Percentiles rank a stretch among this genome's conserved stretches.
Evolutionary conservation across 2,113 vertebrate genomes (phyloP).

Genomic region (Cephalophus harveyi): DNA sequence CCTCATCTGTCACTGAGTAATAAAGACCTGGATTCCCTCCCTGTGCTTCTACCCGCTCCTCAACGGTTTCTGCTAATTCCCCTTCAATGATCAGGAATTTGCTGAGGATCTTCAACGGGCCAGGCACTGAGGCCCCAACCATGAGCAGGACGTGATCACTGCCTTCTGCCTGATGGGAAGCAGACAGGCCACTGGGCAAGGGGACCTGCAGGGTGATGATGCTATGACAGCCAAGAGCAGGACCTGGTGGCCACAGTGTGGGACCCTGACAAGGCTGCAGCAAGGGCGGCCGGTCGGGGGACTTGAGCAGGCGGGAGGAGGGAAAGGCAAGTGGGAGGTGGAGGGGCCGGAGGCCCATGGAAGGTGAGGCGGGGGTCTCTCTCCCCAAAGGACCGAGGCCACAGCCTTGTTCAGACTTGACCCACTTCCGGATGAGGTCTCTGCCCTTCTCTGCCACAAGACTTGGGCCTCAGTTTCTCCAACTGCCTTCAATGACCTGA

Average conservation of each 20-base stretch:
- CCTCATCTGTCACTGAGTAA: not conserved
- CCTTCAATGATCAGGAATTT: not conserved
- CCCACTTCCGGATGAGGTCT: not conserved
- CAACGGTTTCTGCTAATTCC: not conserved
- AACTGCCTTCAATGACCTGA: too few relatives aligned
- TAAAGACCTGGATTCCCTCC: not conserved
- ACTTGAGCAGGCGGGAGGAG: not conserved
- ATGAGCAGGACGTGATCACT: not conserved
- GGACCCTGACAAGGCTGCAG: not conserved
- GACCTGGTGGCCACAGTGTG: not conserved
- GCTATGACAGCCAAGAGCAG: not conserved
- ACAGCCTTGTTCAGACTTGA: not conserved
- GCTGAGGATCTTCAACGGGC: not conserved
- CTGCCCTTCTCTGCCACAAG: not conserved
- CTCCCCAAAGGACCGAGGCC: not conserved
- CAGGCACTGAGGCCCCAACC: not conserved
- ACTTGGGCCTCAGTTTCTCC: not conserved
- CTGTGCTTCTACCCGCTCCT: not conserved
- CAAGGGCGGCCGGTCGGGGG: accelerated
- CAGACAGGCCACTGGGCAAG: not conserved
- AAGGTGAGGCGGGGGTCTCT: not conserved
- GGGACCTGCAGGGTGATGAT: not conserved
- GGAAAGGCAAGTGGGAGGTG: accelerated
- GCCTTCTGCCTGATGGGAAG: not conserved
- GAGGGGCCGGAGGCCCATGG: not conserved